Evolutionary conservation across 2,888 invertebrate genomes (phyloP).

Genomic region (Cryptophagus acutangulus): DNA sequence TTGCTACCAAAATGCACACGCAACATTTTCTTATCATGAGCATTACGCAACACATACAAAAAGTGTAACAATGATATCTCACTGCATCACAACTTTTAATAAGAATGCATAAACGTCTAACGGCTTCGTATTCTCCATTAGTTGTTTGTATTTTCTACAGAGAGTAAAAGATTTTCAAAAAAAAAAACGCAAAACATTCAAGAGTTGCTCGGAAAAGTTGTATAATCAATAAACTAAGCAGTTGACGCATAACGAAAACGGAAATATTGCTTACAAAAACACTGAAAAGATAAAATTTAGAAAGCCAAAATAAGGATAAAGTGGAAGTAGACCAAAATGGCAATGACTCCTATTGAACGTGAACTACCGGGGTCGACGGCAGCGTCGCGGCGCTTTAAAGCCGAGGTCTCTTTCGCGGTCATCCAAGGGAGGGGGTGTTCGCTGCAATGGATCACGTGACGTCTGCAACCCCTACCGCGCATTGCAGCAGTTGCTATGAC

Average conservation of each 20-base stretch:
- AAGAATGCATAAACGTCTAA: slow-evolving; percentile 1
- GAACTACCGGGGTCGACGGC: slow-evolving; percentile 51
- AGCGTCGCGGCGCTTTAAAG: slow-evolving; percentile 39
- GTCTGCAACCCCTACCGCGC: slow-evolving; percentile 39
- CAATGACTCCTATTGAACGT: slow-evolving; percentile 53
- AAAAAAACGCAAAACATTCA: too few species aligned
- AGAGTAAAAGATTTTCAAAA: too few species aligned
- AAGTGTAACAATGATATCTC: slow-evolving; percentile 10
- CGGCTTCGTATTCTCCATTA: background rate
- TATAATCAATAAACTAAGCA: too few species aligned
- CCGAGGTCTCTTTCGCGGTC: slow-evolving; percentile 40
- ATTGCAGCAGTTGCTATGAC: slow-evolving; percentile 42
- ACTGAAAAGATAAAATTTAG: too few species aligned
- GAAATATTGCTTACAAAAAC: too few species aligned
- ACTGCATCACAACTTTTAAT: slow-evolving; percentile 2
- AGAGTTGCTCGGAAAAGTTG: too few species aligned
- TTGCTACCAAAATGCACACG: slow-evolving; percentile 9
- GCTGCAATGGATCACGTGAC: slow-evolving; percentile 39
- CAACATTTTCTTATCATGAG: slow-evolving; percentile 12
- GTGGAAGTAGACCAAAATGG: slow-evolving; percentile 32
- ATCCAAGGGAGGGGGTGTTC: slow-evolving; percentile 27
- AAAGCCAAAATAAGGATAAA: slow-evolving; percentile 25
- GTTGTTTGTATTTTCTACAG: too few species aligned
- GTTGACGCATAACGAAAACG: too few species aligned
- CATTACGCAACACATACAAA: slow-evolving; percentile 24